Base-by-base conservation (phyloP, 2,797 vertebrate genomes). In the Gadopsis marmoratus region DNA sequence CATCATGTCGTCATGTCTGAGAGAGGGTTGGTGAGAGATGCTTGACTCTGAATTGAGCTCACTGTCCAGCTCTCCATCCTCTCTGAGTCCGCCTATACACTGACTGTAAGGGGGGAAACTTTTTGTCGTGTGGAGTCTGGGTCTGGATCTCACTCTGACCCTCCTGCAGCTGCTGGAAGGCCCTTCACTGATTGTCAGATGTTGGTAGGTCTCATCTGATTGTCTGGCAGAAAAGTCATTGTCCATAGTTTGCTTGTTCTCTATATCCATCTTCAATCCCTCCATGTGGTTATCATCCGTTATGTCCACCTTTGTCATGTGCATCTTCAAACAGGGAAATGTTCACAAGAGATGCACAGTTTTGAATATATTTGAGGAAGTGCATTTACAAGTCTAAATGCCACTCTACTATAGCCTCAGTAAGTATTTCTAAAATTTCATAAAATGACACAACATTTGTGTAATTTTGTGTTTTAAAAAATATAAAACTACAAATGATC, bases 31-130 rank as follows among this genome's bases (percentile, higher is more conserved):
- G 7, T 48, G 33, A 65, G 39, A 19, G 33, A 16, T 4, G 16
- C 31, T 16, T 29, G 41, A 9, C 26, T 69, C 55, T 26, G 72
- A 67, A 41, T 63, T 37, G 1, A 59, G 10, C 45, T 77, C 81
- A 8, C 61, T 35, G 41, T 90, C 76, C 21, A 0, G 0, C 6
- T 81, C 79, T 29, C 2, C 5, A 1, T 91, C 80, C 5, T 88
- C 88, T 70, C 84, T 87, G 0, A 90, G 85, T 71, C 91, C 93
- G 74, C 89, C 90, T 9, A 93, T 87, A 35, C 82, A 86, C 69
- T 92, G 87, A 62, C 53, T 93, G 71, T 94, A 94, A 68, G 93
- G 94, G 7, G 94, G 94, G 45, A 94, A 91, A 6, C 93, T 92
- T 74, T 91, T 91, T 23, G 91, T 93, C 1, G 79, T 83, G 9